Percentiles rank a stretch among this genome's conserved stretches.
Conservation (phyloP, 2,113 vertebrate species). For the Aspiorhynchus laticeps region DNA sequence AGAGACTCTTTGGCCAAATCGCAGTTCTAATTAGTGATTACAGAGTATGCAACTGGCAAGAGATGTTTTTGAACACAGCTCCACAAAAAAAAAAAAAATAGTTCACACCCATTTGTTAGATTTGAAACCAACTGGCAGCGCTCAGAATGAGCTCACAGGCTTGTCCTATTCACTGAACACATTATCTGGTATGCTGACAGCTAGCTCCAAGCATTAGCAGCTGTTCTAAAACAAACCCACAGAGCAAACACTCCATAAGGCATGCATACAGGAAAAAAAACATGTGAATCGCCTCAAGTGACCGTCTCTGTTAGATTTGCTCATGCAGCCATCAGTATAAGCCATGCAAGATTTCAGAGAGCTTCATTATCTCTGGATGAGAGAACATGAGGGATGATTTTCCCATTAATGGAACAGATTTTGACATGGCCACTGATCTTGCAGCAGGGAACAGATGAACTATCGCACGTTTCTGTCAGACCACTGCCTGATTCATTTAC, state of each 20-base stretch:
- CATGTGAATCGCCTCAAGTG: slow-evolving; percentile 18
- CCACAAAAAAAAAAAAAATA: background rate
- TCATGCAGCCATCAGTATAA: slow-evolving; percentile 15
- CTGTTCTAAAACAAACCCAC: slow-evolving; percentile 36
- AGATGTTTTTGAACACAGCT: background rate
- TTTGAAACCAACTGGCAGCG: slow-evolving; percentile 1
- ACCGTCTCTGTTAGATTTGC: slow-evolving; percentile 19
- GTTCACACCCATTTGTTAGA: slow-evolving; percentile 27
- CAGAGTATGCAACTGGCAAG: background rate
- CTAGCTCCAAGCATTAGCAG: slow-evolving; percentile 34
- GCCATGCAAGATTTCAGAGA: background rate
- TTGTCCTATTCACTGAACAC: slow-evolving; percentile 32
- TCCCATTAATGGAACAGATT: slow-evolving; percentile 43
- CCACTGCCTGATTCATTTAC: background rate
- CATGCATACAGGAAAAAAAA: background rate
- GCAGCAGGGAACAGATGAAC: background rate
- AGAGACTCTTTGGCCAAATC: background rate
- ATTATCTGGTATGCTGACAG: slow-evolving; percentile 33
- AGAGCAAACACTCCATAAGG: slow-evolving; percentile 33
- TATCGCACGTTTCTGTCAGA: background rate
- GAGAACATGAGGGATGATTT: background rate
- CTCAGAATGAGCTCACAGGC: slow-evolving; percentile 17
- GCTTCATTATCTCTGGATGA: slow-evolving; percentile 12
- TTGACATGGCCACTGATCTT: slow-evolving; percentile 43
- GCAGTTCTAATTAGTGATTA: background rate